Evolutionary conservation across 92 coral and sea anemone species (phyloP), one percentile per base, ranked within the genome.

Genomic region (Porites cylindrica): DNA sequence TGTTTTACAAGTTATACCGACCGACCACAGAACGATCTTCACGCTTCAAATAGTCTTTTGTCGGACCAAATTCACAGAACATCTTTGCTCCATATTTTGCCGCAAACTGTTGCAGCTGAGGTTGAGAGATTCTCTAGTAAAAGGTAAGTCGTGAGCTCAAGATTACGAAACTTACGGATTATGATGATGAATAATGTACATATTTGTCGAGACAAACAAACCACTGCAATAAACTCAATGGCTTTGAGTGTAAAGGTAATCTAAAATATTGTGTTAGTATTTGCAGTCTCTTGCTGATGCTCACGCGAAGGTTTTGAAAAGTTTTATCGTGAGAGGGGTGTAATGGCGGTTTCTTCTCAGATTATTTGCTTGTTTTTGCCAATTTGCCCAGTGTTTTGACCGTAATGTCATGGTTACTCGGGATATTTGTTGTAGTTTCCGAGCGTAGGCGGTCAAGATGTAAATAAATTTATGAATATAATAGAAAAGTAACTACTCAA

Each of bases 181-280:
- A 9, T 12, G 23, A 21, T n/a, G 78, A 21, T 75, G 47, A 52
- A 51, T 52, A 20, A 75, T 80, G 62, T 68, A 29, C 85, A 53
- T 81, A 81, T 81, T 81, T 81, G 69, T 51, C 32, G 85, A 52
- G 51, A 70, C 62, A 70, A 81, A 81, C 85, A 81, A 81, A 29
- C 76, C 76, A 68, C 65, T 29, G 77, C 16, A 18, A 8, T 16
- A 17, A 12, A 69, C 19, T 29, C 78, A 56, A 38, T 82, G 86
- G 60, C 77, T 82, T 82, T 56, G 69, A 17, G 54, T 82, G 20
- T 82, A 50, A 70, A 16, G 19, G 56, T 81, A 66, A 69, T 68
- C 53, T 58, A 56, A 7, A 56, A 82, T 82, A 82, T 82, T 82
- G 86, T 82, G 29, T 3, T 17, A 19, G 69, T 58, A 50, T 71